phyloP scores from a whole-genome alignment of 2,888 invertebrate species.

The Hanleya hanleyi region DNA sequence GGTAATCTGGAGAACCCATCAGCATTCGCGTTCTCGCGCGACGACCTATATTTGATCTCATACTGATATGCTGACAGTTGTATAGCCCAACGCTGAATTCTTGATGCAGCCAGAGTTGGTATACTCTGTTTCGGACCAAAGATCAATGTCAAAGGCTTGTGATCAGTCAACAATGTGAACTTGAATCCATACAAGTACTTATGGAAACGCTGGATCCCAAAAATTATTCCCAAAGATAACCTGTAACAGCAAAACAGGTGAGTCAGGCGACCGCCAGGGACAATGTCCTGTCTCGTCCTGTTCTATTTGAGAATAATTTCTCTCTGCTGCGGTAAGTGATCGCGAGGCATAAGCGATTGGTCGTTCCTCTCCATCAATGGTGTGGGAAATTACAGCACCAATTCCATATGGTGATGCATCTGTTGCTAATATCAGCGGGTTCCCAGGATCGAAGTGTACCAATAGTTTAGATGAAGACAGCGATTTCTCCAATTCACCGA shows the following conservation, averaged over 20 bases:
- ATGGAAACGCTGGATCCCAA: constrained; percentile 35
- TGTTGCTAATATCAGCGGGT: constrained; percentile 59
- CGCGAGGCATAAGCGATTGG: constrained; percentile 37
- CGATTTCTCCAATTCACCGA: constrained; percentile 37
- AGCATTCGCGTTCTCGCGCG: too few relatives aligned
- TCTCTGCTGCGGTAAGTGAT: constrained; percentile 25
- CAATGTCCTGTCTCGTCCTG: too few relatives aligned
- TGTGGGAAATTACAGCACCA: constrained; percentile 45
- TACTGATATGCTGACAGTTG: too few relatives aligned
- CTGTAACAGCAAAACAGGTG: too few relatives aligned
- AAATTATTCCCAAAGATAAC: constrained; percentile 28
- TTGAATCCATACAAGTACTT: constrained; percentile 35
- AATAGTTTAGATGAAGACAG: constrained; percentile 41
- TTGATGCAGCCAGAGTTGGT: too few relatives aligned
- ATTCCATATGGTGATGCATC: constrained; percentile 71
- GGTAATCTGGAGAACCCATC: too few relatives aligned
- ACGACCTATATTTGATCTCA: too few relatives aligned
- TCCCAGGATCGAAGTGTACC: constrained; percentile 45
- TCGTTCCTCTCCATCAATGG: constrained; percentile 17
- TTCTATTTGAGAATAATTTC: constrained; percentile 40
- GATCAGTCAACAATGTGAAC: constrained; percentile 34
- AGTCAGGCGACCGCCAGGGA: too few relatives aligned
- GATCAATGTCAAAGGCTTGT: too few relatives aligned
- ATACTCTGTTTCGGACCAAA: too few relatives aligned
- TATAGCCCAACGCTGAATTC: too few relatives aligned